Percentiles rank a stretch among this genome's conserved stretches.
Conservation (phyloP, 2,888 invertebrate genomes). For the Colostygia pectinataria region DNA sequence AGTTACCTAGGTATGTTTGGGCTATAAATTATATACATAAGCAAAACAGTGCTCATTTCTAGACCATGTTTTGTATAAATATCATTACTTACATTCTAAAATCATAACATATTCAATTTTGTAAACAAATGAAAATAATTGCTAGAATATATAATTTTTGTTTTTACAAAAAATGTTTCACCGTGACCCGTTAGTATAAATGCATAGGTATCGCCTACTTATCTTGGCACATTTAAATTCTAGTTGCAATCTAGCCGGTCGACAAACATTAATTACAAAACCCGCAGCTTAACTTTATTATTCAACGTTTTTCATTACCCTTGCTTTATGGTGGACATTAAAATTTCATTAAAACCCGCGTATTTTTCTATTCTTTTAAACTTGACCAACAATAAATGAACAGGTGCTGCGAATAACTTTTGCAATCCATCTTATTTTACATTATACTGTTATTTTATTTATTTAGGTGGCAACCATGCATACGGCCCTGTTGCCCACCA, state of each 20-base stretch:
- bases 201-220: slow-evolving; percentile 12
- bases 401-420: slow-evolving; percentile 13
- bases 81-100: no score
- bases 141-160: no score
- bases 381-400: slow-evolving; percentile 23
- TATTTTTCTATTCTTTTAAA: slow-evolving; percentile 25
- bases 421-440: background rate
- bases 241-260: slow-evolving; percentile 28
- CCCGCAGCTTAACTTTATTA: slow-evolving; percentile 33
- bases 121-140: no score
- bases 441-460: no score
- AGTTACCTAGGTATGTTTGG: no score
- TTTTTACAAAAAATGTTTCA: background rate
- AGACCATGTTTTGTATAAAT: no score
- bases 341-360: slow-evolving; percentile 34
- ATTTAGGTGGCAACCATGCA: no score
- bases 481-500: no score
- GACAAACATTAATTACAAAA: slow-evolving; percentile 38
- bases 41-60: no score
- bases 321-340: slow-evolving; percentile 40
- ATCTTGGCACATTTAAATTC: slow-evolving; percentile 23
- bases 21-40: no score
- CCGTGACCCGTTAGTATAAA: background rate
- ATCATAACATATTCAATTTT: no score
- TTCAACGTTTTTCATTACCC: slow-evolving; percentile 45